A percentile compares a stretch with the other conserved stretches of the same genome.
phyloP scores from a whole-genome alignment of 2,888 invertebrate species.

The Watsonalla cultraria region DNA sequence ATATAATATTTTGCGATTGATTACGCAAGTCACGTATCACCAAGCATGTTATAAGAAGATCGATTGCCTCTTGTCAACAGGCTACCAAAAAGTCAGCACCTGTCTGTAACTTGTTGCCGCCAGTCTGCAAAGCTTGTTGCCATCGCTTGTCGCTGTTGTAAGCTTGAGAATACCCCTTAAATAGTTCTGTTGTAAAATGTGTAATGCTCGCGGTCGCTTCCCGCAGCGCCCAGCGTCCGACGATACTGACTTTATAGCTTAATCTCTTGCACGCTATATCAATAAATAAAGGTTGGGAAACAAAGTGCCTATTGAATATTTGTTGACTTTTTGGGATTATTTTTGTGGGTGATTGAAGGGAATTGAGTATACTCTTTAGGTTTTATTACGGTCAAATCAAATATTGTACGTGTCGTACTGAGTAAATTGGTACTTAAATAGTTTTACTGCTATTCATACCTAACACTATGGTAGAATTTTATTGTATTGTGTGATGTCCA shows the following conservation, averaged over 20 bases:
- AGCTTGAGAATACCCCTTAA: background rate
- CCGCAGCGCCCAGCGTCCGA: slow-evolving; percentile 66
- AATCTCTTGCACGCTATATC: slow-evolving; percentile 67
- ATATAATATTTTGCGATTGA: too few relatives aligned
- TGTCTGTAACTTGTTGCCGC: too few relatives aligned
- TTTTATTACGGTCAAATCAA: background rate
- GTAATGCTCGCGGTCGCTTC: slow-evolving; percentile 51
- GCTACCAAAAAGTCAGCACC: too few relatives aligned
- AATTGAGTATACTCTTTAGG: background rate
- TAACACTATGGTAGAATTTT: too few relatives aligned
- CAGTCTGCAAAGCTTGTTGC: background rate
- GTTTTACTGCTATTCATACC: too few relatives aligned
- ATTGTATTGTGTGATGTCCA: too few relatives aligned
- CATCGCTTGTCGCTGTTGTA: background rate
- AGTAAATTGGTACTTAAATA: background rate
- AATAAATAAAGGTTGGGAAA: slow-evolving; percentile 53
- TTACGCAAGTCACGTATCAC: too few relatives aligned
- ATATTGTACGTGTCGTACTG: background rate
- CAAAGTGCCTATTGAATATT: background rate
- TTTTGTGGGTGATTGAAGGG: background rate
- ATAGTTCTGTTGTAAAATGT: slow-evolving; percentile 51
- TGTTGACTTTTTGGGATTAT: background rate
- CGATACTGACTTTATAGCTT: slow-evolving; percentile 66
- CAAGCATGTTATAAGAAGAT: too few relatives aligned
- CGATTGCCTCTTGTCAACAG: too few relatives aligned